Conservation (phyloP, 2,113 vertebrate species). For the Spilogale gracilis region DNA sequence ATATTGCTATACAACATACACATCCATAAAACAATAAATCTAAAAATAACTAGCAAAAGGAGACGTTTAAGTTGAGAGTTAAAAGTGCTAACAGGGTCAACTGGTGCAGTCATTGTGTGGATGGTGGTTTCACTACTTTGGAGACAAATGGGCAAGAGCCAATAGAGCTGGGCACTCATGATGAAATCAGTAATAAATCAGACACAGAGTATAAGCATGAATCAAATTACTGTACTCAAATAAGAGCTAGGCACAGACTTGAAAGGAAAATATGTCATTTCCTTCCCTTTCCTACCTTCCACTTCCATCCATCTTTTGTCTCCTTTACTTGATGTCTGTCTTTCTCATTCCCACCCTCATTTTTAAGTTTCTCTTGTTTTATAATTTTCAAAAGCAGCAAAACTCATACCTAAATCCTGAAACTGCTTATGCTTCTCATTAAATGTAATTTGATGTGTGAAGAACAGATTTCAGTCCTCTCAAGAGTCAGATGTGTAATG, state of each 20-base stretch:
- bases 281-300: constrained; percentile 65
- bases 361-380: constrained; percentile 45
- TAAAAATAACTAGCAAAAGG: constrained; percentile 85
- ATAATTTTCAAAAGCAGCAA: constrained; percentile 51
- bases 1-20: constrained; percentile 81
- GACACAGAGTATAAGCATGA: constrained; percentile 83
- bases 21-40: constrained; percentile 83
- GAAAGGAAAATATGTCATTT: constrained; percentile 83
- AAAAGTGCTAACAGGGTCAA: constrained; percentile 83
- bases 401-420: constrained; percentile 29
- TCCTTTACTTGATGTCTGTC: constrained; percentile 60
- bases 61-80: constrained; percentile 83
- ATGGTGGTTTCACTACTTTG: constrained; percentile 83
- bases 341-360: constrained; percentile 38
- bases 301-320: constrained; percentile 69
- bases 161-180: constrained; percentile 78
- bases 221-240: constrained; percentile 84
- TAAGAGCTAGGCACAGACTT: constrained; percentile 74
- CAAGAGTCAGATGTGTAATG: constrained; percentile 5
- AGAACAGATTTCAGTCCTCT: neutral
- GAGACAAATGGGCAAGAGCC: constrained; percentile 83
- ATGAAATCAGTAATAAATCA: constrained; percentile 85
- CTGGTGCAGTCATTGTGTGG: constrained; percentile 81
- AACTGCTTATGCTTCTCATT: constrained; percentile 51
- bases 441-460: constrained; percentile 26